Percentiles rank a stretch among this genome's conserved stretches.
These are phyloP conservation scores for Plotosus lineatus DNA, from an alignment of 2,113 vertebrate genomes.

Conservation along the genomic window DNA sequence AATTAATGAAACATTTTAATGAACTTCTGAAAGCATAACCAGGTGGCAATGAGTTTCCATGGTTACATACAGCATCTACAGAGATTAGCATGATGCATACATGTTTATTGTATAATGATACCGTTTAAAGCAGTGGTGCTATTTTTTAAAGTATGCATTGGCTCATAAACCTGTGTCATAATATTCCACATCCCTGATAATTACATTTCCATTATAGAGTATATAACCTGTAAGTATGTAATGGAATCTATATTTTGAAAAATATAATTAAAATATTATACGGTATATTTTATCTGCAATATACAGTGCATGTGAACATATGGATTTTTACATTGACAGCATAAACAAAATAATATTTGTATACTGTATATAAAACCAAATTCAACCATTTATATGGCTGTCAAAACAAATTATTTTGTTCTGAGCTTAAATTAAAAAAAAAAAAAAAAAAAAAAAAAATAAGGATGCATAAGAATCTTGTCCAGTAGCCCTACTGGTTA, in stretches of 20 bases:
- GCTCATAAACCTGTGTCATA: background rate
- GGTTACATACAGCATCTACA: constrained; percentile 39
- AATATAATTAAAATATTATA: background rate
- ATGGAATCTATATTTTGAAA: background rate
- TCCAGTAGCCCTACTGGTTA: background rate
- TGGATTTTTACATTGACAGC: too few relatives aligned
- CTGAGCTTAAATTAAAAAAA: too few relatives aligned
- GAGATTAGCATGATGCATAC: constrained; percentile 1
- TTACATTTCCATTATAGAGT: too few relatives aligned
- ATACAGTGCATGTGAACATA: background rate
- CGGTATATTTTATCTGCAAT: too few relatives aligned
- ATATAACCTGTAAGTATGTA: background rate
- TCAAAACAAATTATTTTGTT: background rate
- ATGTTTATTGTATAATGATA: background rate
- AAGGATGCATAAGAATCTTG: background rate
- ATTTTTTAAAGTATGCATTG: background rate
- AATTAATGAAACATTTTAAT: constrained; percentile 47
- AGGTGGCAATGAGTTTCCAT: constrained; percentile 50
- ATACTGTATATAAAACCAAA: too few relatives aligned
- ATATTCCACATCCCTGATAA: background rate
- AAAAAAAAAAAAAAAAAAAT: too few relatives aligned
- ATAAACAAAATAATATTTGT: too few relatives aligned
- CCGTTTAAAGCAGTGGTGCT: background rate
- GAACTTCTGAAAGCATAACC: constrained; percentile 39
- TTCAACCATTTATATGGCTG: background rate